Percentiles rank a stretch among this genome's conserved stretches.
phyloP scores from a whole-genome alignment of 2,888 invertebrate genomes.

The Nasonia oneida region DNA sequence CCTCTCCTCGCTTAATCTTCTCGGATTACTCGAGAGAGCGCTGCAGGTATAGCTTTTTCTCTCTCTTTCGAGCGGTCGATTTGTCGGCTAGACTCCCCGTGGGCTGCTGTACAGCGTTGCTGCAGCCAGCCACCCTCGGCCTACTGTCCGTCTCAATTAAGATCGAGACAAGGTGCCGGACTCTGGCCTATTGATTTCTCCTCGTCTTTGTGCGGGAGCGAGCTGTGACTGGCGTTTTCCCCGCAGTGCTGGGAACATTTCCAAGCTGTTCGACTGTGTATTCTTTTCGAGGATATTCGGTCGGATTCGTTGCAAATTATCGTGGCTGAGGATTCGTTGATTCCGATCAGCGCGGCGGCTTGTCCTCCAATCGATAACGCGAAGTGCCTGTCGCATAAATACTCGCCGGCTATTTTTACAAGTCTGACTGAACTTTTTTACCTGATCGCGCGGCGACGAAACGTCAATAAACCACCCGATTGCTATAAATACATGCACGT shows the following conservation, averaged over 20 bases:
- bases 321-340: not conserved
- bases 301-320: not conserved
- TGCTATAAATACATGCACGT: not conserved
- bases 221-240: not conserved
- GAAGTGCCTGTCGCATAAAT: not conserved
- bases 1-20: conserved; percentile 23
- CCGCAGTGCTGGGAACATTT: not conserved
- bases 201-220: not conserved
- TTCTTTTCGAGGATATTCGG: not conserved
- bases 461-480: not conserved
- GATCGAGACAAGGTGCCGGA: conserved; percentile 22
- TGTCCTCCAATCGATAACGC: not conserved
- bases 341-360: not conserved
- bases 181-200: conserved; percentile 44
- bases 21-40: not conserved
- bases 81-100: conserved; percentile 33
- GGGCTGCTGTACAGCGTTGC: conserved; percentile 26
- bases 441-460: not conserved
- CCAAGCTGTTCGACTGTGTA: not conserved
- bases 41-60: not conserved
- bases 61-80: not conserved
- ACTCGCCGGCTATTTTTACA: not conserved
- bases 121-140: conserved; percentile 44
- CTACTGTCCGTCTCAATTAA: conserved; percentile 44
- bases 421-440: not conserved